Percentiles rank a stretch among this genome's conserved stretches.
Conservation (phyloP, 2,797 vertebrate genomes). For the Poeciliopsis infans region DNA sequence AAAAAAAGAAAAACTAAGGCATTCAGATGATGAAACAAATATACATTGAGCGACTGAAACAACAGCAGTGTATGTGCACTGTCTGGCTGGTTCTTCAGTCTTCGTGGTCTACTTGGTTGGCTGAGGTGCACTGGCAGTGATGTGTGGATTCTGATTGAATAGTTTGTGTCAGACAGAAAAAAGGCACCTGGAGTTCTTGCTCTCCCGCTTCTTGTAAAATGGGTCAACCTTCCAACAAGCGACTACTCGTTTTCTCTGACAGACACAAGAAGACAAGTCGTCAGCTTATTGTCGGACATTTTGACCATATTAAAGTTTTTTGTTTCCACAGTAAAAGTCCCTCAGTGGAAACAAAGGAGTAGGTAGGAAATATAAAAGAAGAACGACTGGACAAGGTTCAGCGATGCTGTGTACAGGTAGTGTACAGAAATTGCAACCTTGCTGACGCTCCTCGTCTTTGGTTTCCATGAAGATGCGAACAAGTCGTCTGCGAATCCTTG, state of each 20-base stretch:
- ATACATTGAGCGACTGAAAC: slow-evolving; percentile 44
- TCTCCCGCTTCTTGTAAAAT: slow-evolving; percentile 34
- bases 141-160: slow-evolving; percentile 51
- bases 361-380: slow-evolving; percentile 30
- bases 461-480: slow-evolving; percentile 67
- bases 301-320: neutral
- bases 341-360: slow-evolving; percentile 30
- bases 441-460: slow-evolving; percentile 32
- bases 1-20: slow-evolving; percentile 80
- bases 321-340: slow-evolving; percentile 7
- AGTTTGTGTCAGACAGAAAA: slow-evolving; percentile 58
- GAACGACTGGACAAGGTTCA: slow-evolving; percentile 13
- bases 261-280: slow-evolving; percentile 60
- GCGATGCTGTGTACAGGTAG: slow-evolving; percentile 56
- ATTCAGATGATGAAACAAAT: slow-evolving; percentile 70
- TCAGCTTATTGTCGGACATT: slow-evolving; percentile 40
- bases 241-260: neutral
- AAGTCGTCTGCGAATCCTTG: slow-evolving; percentile 61
- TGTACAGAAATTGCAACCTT: slow-evolving; percentile 29
- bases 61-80: slow-evolving; percentile 31
- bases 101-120: slow-evolving; percentile 66
- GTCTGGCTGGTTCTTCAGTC: slow-evolving; percentile 58
- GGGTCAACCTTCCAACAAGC: neutral
- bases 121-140: slow-evolving; percentile 70
- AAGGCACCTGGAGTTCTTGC: slow-evolving; percentile 80